Percentiles rank a stretch among this genome's conserved stretches.
These are phyloP conservation scores for human DNA, from an alignment of 2,113 vertebrate species.

Conservation along the genomic window DNA sequence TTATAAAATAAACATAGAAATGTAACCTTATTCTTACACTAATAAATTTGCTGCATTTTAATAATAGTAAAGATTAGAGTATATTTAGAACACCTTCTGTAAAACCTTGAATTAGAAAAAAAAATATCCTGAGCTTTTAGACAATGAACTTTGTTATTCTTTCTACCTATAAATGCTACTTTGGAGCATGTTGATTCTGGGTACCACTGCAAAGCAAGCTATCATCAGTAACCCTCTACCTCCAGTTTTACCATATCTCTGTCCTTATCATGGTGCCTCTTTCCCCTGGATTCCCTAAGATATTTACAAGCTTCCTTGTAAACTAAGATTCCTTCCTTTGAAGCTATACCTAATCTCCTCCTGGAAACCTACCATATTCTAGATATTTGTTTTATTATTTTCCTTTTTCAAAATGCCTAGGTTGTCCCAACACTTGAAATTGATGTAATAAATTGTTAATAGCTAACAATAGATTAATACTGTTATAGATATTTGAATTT, in stretches of 20 bases:
- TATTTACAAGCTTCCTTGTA: not conserved
- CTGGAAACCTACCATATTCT: not conserved
- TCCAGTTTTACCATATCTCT: not conserved
- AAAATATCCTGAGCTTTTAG: not conserved
- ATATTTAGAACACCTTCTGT: not conserved
- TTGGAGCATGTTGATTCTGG: not conserved
- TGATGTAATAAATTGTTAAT: not conserved
- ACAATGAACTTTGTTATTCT: not conserved
- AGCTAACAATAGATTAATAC: not conserved
- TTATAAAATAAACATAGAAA: not conserved
- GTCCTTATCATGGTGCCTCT: not conserved
- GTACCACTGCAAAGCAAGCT: accelerated
- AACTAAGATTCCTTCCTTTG: not conserved
- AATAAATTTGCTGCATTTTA: not conserved
- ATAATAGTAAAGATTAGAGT: not conserved
- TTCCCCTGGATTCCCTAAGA: not conserved
- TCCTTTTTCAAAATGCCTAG: not conserved
- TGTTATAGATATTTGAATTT: not conserved
- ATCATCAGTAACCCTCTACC: accelerated
- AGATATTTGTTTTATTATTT: not conserved
- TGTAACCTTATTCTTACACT: not conserved
- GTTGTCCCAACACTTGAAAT: not conserved
- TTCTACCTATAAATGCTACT: not conserved
- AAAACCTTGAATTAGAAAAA: not conserved
- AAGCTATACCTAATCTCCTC: not conserved